A percentile compares a stretch with the other conserved stretches of the same genome.
These are phyloP conservation scores for Eueremaeus valkanovi DNA, from an alignment of 2,888 invertebrate genomes.

Conservation along the genomic window DNA sequence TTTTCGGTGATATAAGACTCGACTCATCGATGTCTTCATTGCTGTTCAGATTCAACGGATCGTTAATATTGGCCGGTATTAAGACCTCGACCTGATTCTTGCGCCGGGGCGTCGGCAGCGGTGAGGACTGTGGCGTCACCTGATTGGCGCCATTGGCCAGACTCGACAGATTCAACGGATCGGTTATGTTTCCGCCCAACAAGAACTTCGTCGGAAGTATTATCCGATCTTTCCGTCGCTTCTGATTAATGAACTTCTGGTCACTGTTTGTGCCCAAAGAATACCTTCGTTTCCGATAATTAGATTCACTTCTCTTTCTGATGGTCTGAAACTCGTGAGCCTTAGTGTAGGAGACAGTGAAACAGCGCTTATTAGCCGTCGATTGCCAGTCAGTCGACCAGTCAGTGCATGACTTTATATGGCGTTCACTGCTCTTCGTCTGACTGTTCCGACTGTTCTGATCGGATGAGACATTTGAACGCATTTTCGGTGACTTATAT, in stretches of 20 bases:
- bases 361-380: neutral
- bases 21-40: constrained; percentile 49
- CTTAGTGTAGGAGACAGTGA: neutral
- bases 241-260: constrained; percentile 54
- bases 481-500: neutral
- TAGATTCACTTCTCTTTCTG: neutral
- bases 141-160: constrained; percentile 58
- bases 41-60: constrained; percentile 73
- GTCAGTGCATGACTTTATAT: neutral
- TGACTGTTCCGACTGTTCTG: neutral
- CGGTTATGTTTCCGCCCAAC: constrained; percentile 89
- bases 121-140: constrained; percentile 88
- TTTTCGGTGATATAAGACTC: constrained; percentile 46
- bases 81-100: constrained; percentile 69
- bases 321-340: neutral
- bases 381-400: neutral
- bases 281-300: neutral
- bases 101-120: constrained; percentile 75
- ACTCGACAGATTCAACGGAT: constrained; percentile 89
- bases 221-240: constrained; percentile 64
- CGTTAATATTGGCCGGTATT: constrained; percentile 85
- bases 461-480: neutral
- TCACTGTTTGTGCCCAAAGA: neutral
- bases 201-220: constrained; percentile 89
- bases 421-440: neutral